A percentile compares a stretch with the other conserved stretches of the same genome.
Evolutionary conservation across 2,113 vertebrate genomes (phyloP).

Genomic region (Chionis minor): DNA sequence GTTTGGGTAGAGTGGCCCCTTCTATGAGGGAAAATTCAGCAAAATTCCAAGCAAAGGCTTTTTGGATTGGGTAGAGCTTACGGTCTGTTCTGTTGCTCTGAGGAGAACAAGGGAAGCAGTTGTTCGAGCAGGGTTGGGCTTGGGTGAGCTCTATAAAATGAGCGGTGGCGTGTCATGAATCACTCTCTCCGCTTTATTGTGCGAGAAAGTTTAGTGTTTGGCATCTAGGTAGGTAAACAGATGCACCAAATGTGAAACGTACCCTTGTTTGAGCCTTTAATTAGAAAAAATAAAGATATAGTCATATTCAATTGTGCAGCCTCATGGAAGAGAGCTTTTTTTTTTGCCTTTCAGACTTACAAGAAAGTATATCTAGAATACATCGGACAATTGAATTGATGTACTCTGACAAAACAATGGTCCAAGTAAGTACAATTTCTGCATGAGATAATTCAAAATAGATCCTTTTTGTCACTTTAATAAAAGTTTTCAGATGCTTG

Average conservation of each 20-base stretch:
- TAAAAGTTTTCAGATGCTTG: background rate
- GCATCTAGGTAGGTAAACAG: background rate
- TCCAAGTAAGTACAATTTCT: constrained; percentile 84
- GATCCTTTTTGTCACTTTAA: background rate
- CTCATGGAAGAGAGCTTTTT: background rate
- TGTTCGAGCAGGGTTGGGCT: background rate
- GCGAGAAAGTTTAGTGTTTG: background rate
- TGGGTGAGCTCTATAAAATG: background rate
- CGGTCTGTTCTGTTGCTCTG: background rate
- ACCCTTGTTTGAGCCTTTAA: background rate
- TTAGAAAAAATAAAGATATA: background rate
- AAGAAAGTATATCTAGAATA: constrained; percentile 95
- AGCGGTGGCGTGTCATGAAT: background rate
- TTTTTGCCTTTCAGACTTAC: constrained; percentile 81
- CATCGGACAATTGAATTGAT: constrained; percentile 96
- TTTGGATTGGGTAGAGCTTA: background rate
- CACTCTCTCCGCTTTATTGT: background rate
- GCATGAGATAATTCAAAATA: background rate
- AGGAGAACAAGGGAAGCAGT: background rate
- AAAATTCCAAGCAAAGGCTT: background rate
- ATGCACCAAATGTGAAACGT: rapidly evolving
- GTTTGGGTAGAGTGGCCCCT: background rate
- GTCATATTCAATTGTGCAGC: background rate
- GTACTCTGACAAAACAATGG: constrained; percentile 98
- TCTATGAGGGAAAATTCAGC: background rate